These are phyloP conservation scores for Oncopeltus fasciatus DNA, from an alignment of 1,140 invertebrate genomes.

Conservation along the genomic window DNA sequence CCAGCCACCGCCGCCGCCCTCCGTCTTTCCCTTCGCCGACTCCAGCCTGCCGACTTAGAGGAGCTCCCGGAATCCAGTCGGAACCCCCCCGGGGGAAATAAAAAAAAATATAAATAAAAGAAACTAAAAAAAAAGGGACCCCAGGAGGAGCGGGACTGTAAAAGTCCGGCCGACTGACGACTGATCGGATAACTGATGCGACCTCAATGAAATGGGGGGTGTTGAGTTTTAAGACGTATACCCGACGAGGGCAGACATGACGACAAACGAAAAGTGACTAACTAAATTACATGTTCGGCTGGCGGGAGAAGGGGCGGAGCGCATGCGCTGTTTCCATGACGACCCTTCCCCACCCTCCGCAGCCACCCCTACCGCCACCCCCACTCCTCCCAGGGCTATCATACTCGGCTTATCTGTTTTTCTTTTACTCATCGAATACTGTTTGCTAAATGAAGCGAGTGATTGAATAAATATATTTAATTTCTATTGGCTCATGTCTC, in stretches of 20 bases:
- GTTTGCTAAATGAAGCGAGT: neutral
- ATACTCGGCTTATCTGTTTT: neutral
- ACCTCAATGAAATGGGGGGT: neutral
- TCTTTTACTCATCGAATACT: neutral
- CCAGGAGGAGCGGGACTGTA: neutral
- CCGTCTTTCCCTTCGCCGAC: neutral
- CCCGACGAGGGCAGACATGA: slow-evolving; percentile 9
- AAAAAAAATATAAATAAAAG: neutral
- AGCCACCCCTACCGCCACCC: neutral
- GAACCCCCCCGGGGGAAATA: neutral
- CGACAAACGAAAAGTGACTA: slow-evolving; percentile 17
- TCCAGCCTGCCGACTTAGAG: no score
- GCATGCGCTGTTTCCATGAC: neutral
- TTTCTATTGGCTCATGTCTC: no score
- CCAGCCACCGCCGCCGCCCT: neutral
- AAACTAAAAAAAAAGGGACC: no score
- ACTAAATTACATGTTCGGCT: neutral
- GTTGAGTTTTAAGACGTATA: neutral
- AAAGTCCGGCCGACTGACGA: no score
- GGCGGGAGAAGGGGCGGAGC: neutral
- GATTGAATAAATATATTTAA: neutral
- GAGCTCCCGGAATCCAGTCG: neutral
- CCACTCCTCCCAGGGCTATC: no score
- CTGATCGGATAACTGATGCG: neutral
- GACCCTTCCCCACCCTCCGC: neutral